Evolutionary conservation across 1,140 invertebrate genomes (phyloP), one percentile per base, ranked within the genome.

Genomic region (Whitmania pigra): DNA sequence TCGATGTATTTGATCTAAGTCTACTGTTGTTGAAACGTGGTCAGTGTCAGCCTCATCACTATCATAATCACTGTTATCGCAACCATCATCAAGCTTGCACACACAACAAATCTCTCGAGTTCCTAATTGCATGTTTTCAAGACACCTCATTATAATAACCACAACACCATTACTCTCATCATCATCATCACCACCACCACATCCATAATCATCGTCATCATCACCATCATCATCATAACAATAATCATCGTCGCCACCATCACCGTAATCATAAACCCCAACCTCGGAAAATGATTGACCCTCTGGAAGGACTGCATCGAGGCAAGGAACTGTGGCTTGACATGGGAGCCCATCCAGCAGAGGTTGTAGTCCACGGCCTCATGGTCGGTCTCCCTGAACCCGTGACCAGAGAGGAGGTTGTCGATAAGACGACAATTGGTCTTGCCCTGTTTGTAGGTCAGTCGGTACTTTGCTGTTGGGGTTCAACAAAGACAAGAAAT

Each of bases 251-350:
- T 20, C 7, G 55, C 15, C 22, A 31, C 17, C 43, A 40, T 31
- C 18, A 53, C 15, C 0, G 20, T 49, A 1, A 70, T 31, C 71
- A 54, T 29, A 22, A 36, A 53, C 22, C 43, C 75, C 78, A 81
- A 90, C 89, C 91, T 89, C 17, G 93, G 93, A 82, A 95, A 95
- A 83, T 95, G 93, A 81, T 95, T 95, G 36, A 94, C 89, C 79
- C 91, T 87, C 83, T 94, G 92, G 80, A 92, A 90, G 49, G 90
- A 86, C 66, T 88, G 85, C 73, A 95, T 82, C 67, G 87, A 87
- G 73, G 90, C 84, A 29, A 94, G 83, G 9, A 89, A 86, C 79
- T 93, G 91, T 49, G 92, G 90, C 80, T 94, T 94, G 7, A 92
- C 89, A 81, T 94, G 91, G 36, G 89, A 87, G 22, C 92, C 92